phyloP scores from a whole-genome alignment of 2,888 invertebrate genomes.

The Dusona sp. region DNA sequence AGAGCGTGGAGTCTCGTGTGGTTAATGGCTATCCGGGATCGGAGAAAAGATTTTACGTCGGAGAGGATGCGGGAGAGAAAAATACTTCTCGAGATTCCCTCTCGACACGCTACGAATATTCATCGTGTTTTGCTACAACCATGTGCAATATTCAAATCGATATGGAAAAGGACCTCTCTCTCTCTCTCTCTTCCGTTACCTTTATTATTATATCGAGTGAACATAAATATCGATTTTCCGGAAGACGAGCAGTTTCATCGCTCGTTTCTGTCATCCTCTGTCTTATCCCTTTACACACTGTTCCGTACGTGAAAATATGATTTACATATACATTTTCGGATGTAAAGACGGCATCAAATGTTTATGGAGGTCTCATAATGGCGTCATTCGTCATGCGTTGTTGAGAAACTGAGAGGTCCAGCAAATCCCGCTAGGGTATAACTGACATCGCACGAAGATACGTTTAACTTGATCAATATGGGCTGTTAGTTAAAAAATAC shows the following conservation, averaged over 20 bases:
- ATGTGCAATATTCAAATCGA: conserved; percentile 61
- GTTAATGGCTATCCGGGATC: conserved; percentile 56
- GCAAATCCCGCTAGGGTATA: conserved; percentile 37
- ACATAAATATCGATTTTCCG: conserved; percentile 63
- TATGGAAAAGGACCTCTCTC: conserved; percentile 12
- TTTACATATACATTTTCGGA: conserved; percentile 6
- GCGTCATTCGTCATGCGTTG: conserved; percentile 42
- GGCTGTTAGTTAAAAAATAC: conserved; percentile 25
- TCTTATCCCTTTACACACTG: conserved; percentile 50
- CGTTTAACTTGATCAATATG: conserved; percentile 53
- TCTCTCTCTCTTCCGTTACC: background rate
- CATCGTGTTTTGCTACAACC: conserved; percentile 58
- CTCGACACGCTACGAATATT: conserved; percentile 55
- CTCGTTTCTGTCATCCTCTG: conserved; percentile 62
- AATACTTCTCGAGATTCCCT: conserved; percentile 30
- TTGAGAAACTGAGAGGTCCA: conserved; percentile 46
- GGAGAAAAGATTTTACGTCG: conserved; percentile 34
- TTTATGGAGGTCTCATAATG: conserved; percentile 36
- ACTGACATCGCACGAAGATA: conserved; percentile 34
- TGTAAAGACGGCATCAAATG: conserved; percentile 16
- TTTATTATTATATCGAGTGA: background rate
- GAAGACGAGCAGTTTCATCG: conserved; percentile 36
- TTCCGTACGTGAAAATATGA: conserved; percentile 2
- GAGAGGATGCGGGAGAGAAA: conserved; percentile 15
- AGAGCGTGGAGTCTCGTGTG: conserved; percentile 42